Conservation (phyloP, 2,797 vertebrate genomes). For the Erethizon dorsatum region DNA sequence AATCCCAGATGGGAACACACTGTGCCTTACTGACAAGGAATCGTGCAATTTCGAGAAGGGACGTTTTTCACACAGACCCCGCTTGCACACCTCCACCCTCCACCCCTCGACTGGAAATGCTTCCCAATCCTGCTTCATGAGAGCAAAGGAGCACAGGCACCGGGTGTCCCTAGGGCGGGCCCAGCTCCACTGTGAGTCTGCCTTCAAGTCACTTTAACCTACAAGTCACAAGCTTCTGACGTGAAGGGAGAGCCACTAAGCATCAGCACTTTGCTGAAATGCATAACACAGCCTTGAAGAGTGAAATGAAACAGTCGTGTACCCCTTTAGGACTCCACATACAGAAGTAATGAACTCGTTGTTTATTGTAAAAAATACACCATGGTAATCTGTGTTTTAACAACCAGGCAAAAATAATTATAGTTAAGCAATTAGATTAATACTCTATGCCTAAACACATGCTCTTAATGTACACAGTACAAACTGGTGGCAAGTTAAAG, state of each 20-base stretch:
- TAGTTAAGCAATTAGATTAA: slow-evolving; percentile 65
- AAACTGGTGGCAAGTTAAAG: slow-evolving; percentile 63
- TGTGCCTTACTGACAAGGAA: neutral
- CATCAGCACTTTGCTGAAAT: slow-evolving; percentile 14
- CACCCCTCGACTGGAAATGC: neutral
- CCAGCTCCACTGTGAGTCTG: neutral
- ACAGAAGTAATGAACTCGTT: slow-evolving; percentile 44
- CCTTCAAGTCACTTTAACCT: slow-evolving; percentile 72
- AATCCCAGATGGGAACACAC: neutral
- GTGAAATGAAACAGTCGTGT: slow-evolving; percentile 56
- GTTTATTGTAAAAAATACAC: slow-evolving; percentile 54
- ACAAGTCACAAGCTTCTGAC: slow-evolving; percentile 63
- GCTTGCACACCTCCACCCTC: neutral
- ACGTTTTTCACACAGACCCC: neutral
- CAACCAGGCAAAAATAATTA: slow-evolving; percentile 41
- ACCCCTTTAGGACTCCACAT: slow-evolving; percentile 16
- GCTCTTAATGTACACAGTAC: slow-evolving; percentile 22
- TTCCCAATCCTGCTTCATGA: neutral
- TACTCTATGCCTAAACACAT: slow-evolving; percentile 6
- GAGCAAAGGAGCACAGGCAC: neutral
- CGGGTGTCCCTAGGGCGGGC: neutral
- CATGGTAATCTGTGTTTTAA: slow-evolving; percentile 46
- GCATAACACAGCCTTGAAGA: neutral
- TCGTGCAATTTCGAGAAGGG: neutral
- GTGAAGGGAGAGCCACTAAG: slow-evolving; percentile 21